Conservation (phyloP, 2,797 vertebrate species). For the Acanthiza pusilla region DNA sequence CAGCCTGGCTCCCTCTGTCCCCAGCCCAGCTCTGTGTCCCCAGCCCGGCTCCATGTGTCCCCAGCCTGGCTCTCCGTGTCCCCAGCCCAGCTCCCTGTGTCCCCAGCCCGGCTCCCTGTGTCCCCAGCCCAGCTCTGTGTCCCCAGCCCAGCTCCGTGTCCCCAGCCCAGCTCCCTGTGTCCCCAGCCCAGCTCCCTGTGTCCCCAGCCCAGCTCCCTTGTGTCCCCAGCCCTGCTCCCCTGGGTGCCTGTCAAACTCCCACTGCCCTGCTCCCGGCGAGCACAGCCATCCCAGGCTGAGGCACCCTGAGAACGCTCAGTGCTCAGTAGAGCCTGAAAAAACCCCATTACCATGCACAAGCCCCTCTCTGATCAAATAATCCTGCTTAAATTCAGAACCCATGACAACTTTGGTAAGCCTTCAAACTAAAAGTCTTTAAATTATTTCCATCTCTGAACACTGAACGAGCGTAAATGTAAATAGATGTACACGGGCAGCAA, state of each 20-base stretch:
- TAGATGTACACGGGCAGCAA: not conserved
- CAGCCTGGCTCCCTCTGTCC: too few relatives aligned
- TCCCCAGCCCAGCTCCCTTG: too few relatives aligned
- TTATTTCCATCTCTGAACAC: not conserved
- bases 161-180: too few relatives aligned
- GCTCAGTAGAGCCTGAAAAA: not conserved
- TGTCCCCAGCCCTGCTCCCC: not conserved
- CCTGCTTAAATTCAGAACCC: not conserved
- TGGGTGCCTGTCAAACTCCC: conserved; percentile 33
- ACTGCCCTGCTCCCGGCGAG: not conserved
- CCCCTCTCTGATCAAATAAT: not conserved
- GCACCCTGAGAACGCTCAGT: not conserved
- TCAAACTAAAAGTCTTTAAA: not conserved
- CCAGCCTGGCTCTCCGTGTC: too few relatives aligned
- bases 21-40: too few relatives aligned
- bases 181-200: not conserved
- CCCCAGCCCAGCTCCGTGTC: too few relatives aligned
- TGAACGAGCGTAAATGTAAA: not conserved
- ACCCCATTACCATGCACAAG: not conserved
- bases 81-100: too few relatives aligned
- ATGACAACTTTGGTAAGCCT: not conserved
- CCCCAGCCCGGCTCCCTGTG: too few relatives aligned
- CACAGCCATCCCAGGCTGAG: not conserved
- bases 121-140: too few relatives aligned
- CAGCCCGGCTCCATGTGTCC: too few relatives aligned